phyloP scores from a whole-genome alignment of 2,113 vertebrate genomes.

The Notothenia coriiceps region DNA sequence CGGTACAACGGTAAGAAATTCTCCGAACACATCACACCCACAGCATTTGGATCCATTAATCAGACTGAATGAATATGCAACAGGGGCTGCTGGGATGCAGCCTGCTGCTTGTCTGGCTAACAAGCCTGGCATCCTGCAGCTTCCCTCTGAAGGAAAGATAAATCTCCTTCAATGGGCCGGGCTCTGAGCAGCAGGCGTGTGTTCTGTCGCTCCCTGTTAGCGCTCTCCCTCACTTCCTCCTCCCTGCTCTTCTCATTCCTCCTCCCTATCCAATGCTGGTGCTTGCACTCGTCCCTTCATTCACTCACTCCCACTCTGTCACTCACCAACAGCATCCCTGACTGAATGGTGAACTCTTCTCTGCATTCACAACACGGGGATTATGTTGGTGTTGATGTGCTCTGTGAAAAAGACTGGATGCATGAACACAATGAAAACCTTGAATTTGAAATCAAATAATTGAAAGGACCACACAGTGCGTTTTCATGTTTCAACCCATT shows the following conservation, averaged over 20 bases:
- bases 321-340: conserved; percentile 6
- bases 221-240: conserved; percentile 30
- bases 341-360: conserved; percentile 7
- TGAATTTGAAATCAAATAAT: conserved; percentile 5
- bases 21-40: conserved; percentile 43
- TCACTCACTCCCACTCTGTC: conserved; percentile 25
- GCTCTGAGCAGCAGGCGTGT: conserved; percentile 56
- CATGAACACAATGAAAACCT: not conserved
- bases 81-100: conserved; percentile 59
- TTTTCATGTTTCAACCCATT: not conserved
- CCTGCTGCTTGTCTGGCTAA: conserved; percentile 66
- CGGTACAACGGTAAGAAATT: conserved; percentile 19
- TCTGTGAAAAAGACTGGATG: not conserved
- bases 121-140: conserved; percentile 68
- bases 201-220: conserved; percentile 44
- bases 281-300: conserved; percentile 26
- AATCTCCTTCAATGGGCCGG: conserved; percentile 57
- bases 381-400: conserved; percentile 19
- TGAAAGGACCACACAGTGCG: not conserved
- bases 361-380: not conserved
- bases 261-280: conserved; percentile 35
- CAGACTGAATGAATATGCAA: conserved; percentile 74
- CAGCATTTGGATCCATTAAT: conserved; percentile 66
- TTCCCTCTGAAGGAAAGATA: conserved; percentile 37
- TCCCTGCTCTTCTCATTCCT: conserved; percentile 32